Evolutionary conservation across 2,888 invertebrate genomes (phyloP), one percentile per base, ranked within the genome.

Genomic region (Hoplodrina ambigua): DNA sequence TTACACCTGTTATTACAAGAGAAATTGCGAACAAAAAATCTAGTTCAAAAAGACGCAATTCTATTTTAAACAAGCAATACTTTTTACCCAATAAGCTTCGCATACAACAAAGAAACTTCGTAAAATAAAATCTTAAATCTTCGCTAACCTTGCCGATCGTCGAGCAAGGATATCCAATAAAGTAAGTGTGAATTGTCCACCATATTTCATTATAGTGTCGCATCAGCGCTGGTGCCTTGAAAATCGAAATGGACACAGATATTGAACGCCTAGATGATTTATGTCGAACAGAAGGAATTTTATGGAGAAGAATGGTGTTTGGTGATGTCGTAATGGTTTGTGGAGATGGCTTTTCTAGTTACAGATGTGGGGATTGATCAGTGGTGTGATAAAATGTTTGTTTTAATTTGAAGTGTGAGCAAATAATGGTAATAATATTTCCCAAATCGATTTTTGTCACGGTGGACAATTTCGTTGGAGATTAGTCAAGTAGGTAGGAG

Each of bases 161-260:
- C 49, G 20, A 65, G 59, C 66, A 69, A 77, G 74, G 73, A 74
- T 84, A 76, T 82, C 75, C 69, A 82, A 85, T 84, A 82, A 82
- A 85, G 73, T 72, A 75, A 77, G 73, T 69, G 77, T 75, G 71
- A 81, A 79, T 82, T 72, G 73, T 78, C 75, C 74, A 78, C 77
- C 75, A 85, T 86, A 82, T 86, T 82, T 86, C 85, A 86, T 85
- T 85, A 82, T 82, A 76, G 58, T 66, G 79, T 75, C 69, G 77
- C 66, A 78, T 86, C 86, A 83, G 85, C 79, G 44, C 61, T 65
- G 69, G 63, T 70, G 76, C 67, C 77, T 73, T 81, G 76, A 72
- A 73, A 81, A 83, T 77, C 79, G 78, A 70, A 78, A 84, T 71
- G 74, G 72, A 58, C 78, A 75, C 62, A 61, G 82, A 85, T 85